These are phyloP conservation scores for Synanthedon tipuliformis DNA, from an alignment of 2,888 invertebrate species.

Conservation along the genomic window DNA sequence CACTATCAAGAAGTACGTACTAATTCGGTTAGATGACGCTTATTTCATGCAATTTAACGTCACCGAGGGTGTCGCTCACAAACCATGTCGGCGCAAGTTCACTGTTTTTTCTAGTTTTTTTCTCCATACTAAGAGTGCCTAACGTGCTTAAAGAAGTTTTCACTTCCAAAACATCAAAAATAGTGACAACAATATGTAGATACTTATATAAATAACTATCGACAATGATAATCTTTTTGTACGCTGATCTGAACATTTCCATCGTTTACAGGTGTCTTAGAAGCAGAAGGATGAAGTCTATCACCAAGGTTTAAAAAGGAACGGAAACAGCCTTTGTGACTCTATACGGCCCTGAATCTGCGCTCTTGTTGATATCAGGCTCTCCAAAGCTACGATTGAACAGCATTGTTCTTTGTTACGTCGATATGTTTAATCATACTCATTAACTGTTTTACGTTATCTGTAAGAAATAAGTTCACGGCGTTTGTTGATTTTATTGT, in stretches of 20 bases:
- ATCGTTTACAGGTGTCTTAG: conserved; percentile 40
- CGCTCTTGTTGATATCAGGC: conserved; percentile 7
- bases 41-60: no score
- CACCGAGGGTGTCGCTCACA: no score
- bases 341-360: conserved; percentile 8
- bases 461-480: conserved; percentile 1
- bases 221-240: no score
- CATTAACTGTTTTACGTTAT: conserved; percentile 3
- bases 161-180: no score
- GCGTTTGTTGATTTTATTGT: conserved; percentile 6
- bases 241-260: not conserved
- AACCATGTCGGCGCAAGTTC: no score
- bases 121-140: no score
- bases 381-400: conserved; percentile 4
- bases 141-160: no score
- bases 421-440: conserved; percentile 5
- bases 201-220: no score
- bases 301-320: conserved; percentile 51
- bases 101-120: no score
- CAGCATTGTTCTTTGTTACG: conserved; percentile 1
- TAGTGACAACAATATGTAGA: no score
- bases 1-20: no score
- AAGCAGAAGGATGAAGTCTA: conserved; percentile 48
- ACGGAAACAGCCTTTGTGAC: conserved; percentile 3
- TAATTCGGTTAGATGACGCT: no score